Percentiles rank a stretch among this genome's conserved stretches.
phyloP scores from a whole-genome alignment of 2,888 invertebrate genomes.

The Xestia ashworthii region DNA sequence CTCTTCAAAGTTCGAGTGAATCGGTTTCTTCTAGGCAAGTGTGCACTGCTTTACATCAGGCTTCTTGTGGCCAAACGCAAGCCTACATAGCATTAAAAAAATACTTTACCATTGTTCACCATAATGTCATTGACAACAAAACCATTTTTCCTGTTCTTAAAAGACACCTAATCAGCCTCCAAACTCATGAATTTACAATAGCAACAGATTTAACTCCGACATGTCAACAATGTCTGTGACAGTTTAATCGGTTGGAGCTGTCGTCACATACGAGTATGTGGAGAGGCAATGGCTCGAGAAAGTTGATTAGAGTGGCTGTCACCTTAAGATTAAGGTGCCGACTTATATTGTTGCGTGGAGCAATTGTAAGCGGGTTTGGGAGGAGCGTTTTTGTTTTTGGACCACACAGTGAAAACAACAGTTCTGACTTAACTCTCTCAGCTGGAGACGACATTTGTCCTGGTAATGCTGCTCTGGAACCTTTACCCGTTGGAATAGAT shows the following conservation, averaged over 20 bases:
- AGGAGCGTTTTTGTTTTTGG: background rate
- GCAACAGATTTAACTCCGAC: slow-evolving; percentile 57
- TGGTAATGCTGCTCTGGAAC: background rate
- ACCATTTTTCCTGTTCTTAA: background rate
- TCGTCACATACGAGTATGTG: slow-evolving; percentile 80
- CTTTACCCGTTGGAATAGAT: background rate
- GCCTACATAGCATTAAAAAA: too few relatives aligned
- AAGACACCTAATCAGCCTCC: slow-evolving; percentile 44
- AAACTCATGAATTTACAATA: slow-evolving; percentile 48
- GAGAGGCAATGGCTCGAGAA: slow-evolving; percentile 86
- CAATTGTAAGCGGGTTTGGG: slow-evolving; percentile 56
- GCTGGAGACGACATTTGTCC: background rate
- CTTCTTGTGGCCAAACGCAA: background rate
- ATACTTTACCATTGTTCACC: background rate
- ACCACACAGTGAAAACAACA: background rate
- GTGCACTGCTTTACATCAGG: background rate
- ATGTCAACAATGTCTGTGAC: slow-evolving; percentile 80
- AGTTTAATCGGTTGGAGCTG: slow-evolving; percentile 87
- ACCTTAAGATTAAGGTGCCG: slow-evolving; percentile 86
- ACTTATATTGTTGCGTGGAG: slow-evolving; percentile 66
- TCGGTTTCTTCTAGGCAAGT: background rate
- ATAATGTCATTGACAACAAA: background rate
- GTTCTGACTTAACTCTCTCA: too few relatives aligned
- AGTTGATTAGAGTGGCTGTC: slow-evolving; percentile 89
- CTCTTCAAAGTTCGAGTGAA: too few relatives aligned